These are phyloP conservation scores for Lerista edwardsae DNA, from an alignment of 2,797 vertebrate species.

Conservation along the genomic window DNA sequence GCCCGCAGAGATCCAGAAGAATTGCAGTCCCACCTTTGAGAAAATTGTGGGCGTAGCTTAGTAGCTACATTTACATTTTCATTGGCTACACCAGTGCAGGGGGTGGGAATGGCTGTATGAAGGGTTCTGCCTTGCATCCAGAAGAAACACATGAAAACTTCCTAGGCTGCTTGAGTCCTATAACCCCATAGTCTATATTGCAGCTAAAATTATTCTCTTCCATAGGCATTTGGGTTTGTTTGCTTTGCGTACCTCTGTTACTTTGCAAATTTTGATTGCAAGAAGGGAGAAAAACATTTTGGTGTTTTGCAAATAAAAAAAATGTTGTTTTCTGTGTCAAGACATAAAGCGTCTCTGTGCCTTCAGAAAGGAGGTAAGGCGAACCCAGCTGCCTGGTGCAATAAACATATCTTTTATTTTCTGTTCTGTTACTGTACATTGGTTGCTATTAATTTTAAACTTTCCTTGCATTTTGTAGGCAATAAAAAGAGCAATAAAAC, in stretches of 20 bases:
- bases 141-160: background rate
- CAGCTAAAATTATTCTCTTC: background rate
- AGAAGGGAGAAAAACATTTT: no score
- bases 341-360: conserved; percentile 4
- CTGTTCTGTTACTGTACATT: conserved; percentile 36
- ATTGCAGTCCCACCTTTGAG: no score
- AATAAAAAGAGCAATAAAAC: conserved; percentile 62
- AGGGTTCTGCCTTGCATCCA: background rate
- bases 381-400: conserved; percentile 20
- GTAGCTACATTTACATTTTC: no score
- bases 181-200: background rate
- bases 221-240: background rate
- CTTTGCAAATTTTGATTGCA: background rate
- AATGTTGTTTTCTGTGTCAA: background rate
- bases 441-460: conserved; percentile 62
- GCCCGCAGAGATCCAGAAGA: no score
- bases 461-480: conserved; percentile 55
- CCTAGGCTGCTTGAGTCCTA: background rate
- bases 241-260: background rate
- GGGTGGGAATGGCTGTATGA: background rate
- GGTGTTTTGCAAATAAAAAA: background rate
- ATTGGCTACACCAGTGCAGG: no score
- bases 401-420: conserved; percentile 56
- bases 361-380: conserved; percentile 30
- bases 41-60: no score